phyloP scores from a whole-genome alignment of 2,113 vertebrate species.

The Ceyx margarethae region DNA sequence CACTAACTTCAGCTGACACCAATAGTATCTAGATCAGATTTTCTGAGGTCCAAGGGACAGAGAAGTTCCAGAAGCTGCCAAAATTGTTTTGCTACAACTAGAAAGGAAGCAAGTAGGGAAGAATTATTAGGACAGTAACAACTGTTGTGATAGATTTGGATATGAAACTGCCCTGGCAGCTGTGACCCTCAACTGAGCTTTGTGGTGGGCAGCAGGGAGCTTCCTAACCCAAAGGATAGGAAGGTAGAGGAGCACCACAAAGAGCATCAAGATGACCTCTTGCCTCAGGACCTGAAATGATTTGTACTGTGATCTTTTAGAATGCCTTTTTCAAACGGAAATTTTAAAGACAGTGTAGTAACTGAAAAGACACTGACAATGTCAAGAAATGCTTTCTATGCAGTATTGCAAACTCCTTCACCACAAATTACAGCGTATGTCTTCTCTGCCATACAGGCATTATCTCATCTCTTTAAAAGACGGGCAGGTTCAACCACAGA shows the following conservation, averaged over 20 bases:
- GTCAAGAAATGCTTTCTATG: not conserved
- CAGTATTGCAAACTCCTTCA: slow-evolving; percentile 10
- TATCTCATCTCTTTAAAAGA: slow-evolving; percentile 42
- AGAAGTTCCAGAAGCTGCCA: slow-evolving; percentile 17
- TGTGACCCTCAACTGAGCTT: slow-evolving; percentile 31
- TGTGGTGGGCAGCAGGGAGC: not conserved
- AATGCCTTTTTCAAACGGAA: slow-evolving; percentile 5
- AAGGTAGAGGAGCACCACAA: slow-evolving; percentile 7
- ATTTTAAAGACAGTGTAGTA: slow-evolving; percentile 26
- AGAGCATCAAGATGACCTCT: slow-evolving; percentile 29
- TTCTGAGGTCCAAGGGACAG: not conserved
- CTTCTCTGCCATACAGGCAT: slow-evolving; percentile 20
- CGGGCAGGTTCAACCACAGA: not conserved
- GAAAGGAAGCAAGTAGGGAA: slow-evolving; percentile 21
- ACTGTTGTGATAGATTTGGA: slow-evolving; percentile 14
- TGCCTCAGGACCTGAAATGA: slow-evolving; percentile 22
- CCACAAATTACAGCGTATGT: not conserved
- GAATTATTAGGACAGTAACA: slow-evolving; percentile 1
- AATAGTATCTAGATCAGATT: not conserved
- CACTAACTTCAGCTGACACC: not conserved
- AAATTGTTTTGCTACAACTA: not conserved
- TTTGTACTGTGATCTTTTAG: slow-evolving; percentile 48
- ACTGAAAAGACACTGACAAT: slow-evolving; percentile 17
- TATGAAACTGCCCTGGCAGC: slow-evolving; percentile 37
- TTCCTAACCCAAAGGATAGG: slow-evolving; percentile 20